Evolutionary conservation across 2,797 vertebrate species (phyloP), one percentile per base, ranked within the genome.

Genomic region (Coracias cyanogaster): DNA sequence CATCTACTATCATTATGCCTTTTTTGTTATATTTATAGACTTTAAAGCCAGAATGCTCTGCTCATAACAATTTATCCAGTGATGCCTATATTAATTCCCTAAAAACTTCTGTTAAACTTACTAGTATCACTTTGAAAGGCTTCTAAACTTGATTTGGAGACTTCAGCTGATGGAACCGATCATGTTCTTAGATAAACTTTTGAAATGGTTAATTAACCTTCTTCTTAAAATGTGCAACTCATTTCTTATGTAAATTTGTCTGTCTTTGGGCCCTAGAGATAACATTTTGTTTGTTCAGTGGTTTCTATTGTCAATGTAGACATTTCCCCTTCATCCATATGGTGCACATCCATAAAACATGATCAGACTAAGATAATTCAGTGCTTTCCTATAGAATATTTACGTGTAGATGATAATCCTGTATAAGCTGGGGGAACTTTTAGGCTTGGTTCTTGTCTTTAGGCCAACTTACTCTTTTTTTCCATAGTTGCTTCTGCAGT

Each of bases 151-250:
- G 61, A 86, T 60, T 69, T 80, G 41, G 31, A 78, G 41, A 45
- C 16, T 92, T 95, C 26, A 66, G 29, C 24, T 81, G 65, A 28
- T 49, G 26, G 79, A 87, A 89, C 57, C 9, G 21, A 69, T 72
- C 46, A 29, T 49, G 70, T 61, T 78, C 43, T 89, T 72, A 78
- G 79, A 71, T 65, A 91, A 88, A 92, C 25, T 69, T 71, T 26
- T 81, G 72, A 92, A 95, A 92, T 20, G 19, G 17, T 91, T 55
- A 76, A 88, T 96, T 91, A 91, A 83, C 72, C 84, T 74, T 71
- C 69, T 74, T 86, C 55, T 81, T 74, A 33, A 94, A 79, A 66
- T 26, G 4, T 49, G 28, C 17, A 62, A 25, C 25, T 88, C 6
- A 15, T 94, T 89, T 78, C 62, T 66, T 37, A 58, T 61, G 76